Evolutionary conservation across 2,797 vertebrate species (phyloP), one percentile per base, ranked within the genome.

Genomic region (Muscicapa comitata): DNA sequence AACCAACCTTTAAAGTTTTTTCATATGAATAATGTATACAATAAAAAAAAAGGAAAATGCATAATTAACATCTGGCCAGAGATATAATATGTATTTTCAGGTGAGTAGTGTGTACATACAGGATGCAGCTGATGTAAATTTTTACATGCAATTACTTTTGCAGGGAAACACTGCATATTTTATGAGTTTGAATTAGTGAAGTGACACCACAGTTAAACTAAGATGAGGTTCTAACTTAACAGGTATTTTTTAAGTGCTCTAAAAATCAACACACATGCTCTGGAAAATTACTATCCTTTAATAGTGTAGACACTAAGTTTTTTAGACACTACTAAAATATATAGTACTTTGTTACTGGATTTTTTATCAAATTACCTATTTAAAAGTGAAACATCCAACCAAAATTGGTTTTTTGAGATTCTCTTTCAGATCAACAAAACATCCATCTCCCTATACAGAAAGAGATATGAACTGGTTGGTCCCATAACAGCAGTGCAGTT

Each of bases 81-180:
- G 11, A 90, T 66, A 86, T 26, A 70, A 55, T 38, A 48, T 0
- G 3, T 66, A 59, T 57, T 95, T 93, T 87, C 37, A 92, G 68
- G 62, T 84, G 59, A 86, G 12, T 66, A 62, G 26, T 65, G 17
- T 77, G 25, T 29, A 90, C 9, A 51, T 77, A 74, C 19, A 91
- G 28, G 54, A 87, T 57, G 68, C 57, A 89, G 35, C 11, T 51
- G 35, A 77, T 77, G 51, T 62, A 70, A 78, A 37, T 70, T 59
- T 72, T 77, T 29, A 78, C 51, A 77, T 82, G 43, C 61, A 51
- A 51, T 59, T 16, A 71, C 62, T 85, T 35, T 89, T 80, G 72
- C 35, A 90, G 58, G 65, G 79, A 94, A 96, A 93, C 73, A 71
- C 62, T 91, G 48, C 37, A 88, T 82, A 93, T 96, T 95, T 92